phyloP scores from a whole-genome alignment of 2,888 invertebrate species.

The Sisyra terminalis region DNA sequence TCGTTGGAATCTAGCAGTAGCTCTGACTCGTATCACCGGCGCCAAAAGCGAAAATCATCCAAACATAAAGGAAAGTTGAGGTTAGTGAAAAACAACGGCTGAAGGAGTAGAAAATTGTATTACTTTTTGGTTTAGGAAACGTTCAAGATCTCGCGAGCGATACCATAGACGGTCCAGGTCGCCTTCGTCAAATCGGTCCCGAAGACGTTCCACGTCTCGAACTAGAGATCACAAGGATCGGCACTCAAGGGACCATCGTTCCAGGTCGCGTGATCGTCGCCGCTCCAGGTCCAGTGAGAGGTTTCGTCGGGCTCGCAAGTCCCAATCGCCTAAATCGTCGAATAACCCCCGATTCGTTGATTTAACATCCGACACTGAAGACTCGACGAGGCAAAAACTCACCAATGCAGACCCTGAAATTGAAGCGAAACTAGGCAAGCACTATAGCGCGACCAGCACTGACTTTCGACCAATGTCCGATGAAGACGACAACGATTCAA shows the following conservation, averaged over 20 bases:
- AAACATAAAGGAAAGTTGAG: not conserved
- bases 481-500: constrained; percentile 41
- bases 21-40: constrained; percentile 1
- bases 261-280: not conserved
- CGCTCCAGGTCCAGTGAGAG: constrained; percentile 15
- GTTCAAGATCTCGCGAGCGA: constrained; percentile 18
- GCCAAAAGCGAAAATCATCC: constrained; percentile 2
- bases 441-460: constrained; percentile 7
- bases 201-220: not conserved
- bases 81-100: not conserved
- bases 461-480: constrained; percentile 29
- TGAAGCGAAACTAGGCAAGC: constrained; percentile 9
- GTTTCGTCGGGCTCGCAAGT: constrained; percentile 11
- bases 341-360: constrained; percentile 15
- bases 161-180: constrained; percentile 16
- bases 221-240: not conserved
- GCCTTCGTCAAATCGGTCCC: constrained; percentile 13
- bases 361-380: constrained; percentile 7
- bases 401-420: constrained; percentile 9
- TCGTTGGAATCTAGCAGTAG: constrained; percentile 2
- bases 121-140: constrained; percentile 12
- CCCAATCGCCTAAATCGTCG: constrained; percentile 9
- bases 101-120: too few relatives aligned
- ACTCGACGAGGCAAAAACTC: constrained; percentile 9
- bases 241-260: not conserved